Evolutionary conservation across 2,797 vertebrate species (phyloP).

Genomic region (Lacerta bilineata): DNA sequence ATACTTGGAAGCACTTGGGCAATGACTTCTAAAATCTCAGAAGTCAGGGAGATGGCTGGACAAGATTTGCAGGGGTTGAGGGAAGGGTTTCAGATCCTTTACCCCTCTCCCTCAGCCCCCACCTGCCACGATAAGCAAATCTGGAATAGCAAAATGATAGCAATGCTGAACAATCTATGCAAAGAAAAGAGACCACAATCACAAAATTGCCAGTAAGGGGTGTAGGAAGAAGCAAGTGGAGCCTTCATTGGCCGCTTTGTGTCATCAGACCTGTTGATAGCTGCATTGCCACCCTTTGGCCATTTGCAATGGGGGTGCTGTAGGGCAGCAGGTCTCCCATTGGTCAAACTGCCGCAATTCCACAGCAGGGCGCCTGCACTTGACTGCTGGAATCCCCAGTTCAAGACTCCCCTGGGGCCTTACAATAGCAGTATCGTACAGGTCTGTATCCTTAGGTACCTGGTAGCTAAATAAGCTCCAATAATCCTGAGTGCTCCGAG

Average conservation of each 20-base stretch:
- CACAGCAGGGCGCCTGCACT: neutral
- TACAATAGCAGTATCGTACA: neutral
- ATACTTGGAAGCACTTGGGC: neutral
- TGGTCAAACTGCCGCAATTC: neutral
- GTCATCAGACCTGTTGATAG: neutral
- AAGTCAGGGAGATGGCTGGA: neutral
- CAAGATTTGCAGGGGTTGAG: neutral
- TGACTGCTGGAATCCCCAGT: neutral
- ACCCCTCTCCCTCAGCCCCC: neutral
- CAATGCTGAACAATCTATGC: neutral
- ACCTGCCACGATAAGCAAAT: neutral
- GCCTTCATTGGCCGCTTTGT: neutral
- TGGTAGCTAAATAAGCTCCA: neutral
- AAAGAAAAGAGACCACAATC: neutral
- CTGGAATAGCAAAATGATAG: neutral
- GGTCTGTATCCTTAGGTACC: too few relatives aligned
- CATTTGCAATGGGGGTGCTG: neutral
- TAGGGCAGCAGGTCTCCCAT: neutral
- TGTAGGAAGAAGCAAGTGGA: neutral
- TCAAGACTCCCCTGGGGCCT: neutral
- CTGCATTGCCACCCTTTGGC: neutral
- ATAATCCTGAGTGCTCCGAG: neutral
- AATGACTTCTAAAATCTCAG: neutral
- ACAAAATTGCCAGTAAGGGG: neutral
- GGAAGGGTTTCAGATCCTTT: too few relatives aligned